These are phyloP conservation scores for Arctocebus calabarensis DNA, from an alignment of 2,797 vertebrate genomes.

Conservation along the genomic window DNA sequence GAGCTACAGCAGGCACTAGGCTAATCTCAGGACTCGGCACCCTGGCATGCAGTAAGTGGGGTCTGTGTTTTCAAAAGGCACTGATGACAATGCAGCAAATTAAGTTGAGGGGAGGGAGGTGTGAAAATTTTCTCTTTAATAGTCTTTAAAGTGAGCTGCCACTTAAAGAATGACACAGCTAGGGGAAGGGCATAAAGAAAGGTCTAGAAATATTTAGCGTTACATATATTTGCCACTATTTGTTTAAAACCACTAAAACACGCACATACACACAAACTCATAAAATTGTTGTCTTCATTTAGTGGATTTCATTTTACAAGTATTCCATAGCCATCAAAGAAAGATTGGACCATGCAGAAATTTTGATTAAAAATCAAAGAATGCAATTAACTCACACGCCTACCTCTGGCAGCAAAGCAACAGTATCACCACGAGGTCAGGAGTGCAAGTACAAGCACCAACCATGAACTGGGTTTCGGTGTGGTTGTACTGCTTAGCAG, in stretches of 20 bases:
- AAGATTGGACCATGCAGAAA: neutral
- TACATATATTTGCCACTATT: neutral
- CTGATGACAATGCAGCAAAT: neutral
- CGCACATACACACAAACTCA: neutral
- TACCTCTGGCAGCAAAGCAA: neutral
- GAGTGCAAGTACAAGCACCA: neutral
- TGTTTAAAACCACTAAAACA: neutral
- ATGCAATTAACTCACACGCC: neutral
- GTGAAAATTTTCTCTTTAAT: neutral
- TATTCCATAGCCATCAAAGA: neutral
- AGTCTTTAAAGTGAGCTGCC: neutral
- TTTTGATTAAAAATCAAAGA: constrained; percentile 5
- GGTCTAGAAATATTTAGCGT: neutral
- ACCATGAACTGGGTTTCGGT: neutral
- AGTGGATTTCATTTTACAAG: neutral
- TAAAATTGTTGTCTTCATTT: neutral
- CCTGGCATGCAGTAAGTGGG: neutral
- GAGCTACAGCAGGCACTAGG: neutral
- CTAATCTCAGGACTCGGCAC: neutral
- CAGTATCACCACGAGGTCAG: neutral
- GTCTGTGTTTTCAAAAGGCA: neutral
- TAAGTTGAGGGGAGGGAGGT: neutral
- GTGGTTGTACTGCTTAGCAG: neutral
- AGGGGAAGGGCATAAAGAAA: neutral
- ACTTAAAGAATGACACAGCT: neutral